Base-by-base conservation (phyloP, 2,888 invertebrate genomes). In the Cotesia congregata region DNA sequence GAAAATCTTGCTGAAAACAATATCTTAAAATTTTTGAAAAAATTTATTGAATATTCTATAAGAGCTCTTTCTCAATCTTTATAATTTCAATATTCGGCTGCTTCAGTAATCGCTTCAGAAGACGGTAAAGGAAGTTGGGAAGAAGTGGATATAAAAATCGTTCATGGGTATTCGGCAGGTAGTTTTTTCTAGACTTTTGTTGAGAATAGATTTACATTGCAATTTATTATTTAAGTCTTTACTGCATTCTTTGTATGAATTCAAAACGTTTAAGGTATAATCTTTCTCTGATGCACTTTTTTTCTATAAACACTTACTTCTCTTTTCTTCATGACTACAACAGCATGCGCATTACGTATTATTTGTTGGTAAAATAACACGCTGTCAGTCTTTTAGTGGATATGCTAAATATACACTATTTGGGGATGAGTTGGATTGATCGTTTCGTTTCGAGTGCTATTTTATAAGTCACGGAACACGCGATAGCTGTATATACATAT, bases 351-450 rank as follows among this genome's bases (percentile, higher is more conserved):
- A 77, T 77, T 75, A 85, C 83, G 84, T 87, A 86, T 87, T 87
- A 86, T 87, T 87, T 86, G 86, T 86, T 85, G 87, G 86, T 86
- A 83, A 87, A 87, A 87, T 87, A 87, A 87, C 87, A 87, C 83
- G 85, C 87, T 87, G 87, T 87, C 87, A 87, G 86, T 84, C 83
- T 68, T n/a, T 83, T 81, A 78, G 80, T 80, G 82, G 86, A 87
- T 86, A 86, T 86, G 86, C 85, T 87, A 87, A 87, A 87, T 85
- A 87, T 86, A 87, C 83, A 80, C 81, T 80, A 82, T 83, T 83
- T 77, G 38, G 68, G 39, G 50, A 50, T 50, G 69, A 77, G 73
- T 79, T 82, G 84, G 82, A 85, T 85, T 85, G 85, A 86, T 85
- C 84, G 85, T 82, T 79, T 80, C 77, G 78, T 67, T 78, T 82